Base-by-base conservation (phyloP, 1,140 invertebrate genomes). In the Spodoptera litura region DNA sequence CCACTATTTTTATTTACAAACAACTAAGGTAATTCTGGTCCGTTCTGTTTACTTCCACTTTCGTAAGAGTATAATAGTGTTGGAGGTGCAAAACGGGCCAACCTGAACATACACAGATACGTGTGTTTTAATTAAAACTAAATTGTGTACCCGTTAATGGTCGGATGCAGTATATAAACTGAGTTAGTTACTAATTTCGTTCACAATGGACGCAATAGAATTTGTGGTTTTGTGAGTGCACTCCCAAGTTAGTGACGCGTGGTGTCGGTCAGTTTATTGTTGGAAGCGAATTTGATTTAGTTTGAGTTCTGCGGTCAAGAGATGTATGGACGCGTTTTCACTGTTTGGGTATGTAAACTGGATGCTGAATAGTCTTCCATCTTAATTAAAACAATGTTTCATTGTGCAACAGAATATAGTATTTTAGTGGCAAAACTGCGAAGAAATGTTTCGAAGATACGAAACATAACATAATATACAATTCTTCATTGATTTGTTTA, bases 51-150 rank as follows among this genome's bases (percentile, higher is more conserved):
- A 35, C 35, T 13, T 35, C 25, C 9, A 71, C n/a, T 15, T 71
- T 56, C 27, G 55, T 71, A 55, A 55, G 49, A 13, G 15, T 35
- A 71, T 55, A 56, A 56, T 11, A 25, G 44, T 52, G 27, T 35
- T 27, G 52, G 20, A 25, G 20, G 49, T 27, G 35, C 27, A 61
- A 61, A 35, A 38, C 64, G 10, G 20, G 15, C 20, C 15, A 35
- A 55, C 68, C 68, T 71, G 68, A 27, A 31, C 68, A 35, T 49
- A 52, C 52, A 35, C 15, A 70, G 68, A 71, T 71, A 71, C 51
- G 68, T 71, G 68, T 56, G 68, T 71, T 71, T 71, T 71, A 71
- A 71, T 71, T 71, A 71, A 71, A 71, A 71, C 68, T 71, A 71
- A 71, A 71, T 38, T 71, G 68, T 53, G 51, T 71, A 25, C 52